Base-by-base conservation (phyloP, 2,888 invertebrate species). In the Dascillus cervinus region DNA sequence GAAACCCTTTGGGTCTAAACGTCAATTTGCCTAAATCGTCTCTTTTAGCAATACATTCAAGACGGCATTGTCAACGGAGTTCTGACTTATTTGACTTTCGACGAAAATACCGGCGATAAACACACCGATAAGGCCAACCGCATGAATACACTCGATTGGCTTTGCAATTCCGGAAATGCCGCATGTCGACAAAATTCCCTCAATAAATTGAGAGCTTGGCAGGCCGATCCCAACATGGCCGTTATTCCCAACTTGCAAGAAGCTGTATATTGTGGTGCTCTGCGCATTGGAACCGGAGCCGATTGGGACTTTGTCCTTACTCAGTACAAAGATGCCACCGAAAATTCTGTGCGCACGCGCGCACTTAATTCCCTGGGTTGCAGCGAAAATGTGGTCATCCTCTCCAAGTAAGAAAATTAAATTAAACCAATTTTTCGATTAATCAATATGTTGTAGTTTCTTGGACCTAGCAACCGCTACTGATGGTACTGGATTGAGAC, bases 181-280 rank as follows among this genome's bases (percentile, higher is more conserved):
- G 53, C 55, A 21, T 70, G 70, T 17, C 5, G 4, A 19, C 4
- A 13, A 3, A 1, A 11, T 4, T 15, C 24, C 8, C n/a, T n/a
- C n/a, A 12, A 31, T 12, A 12, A 26, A 13, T 20, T 37, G 33
- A n/a, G n/a, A n/a, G n/a, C n/a, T n/a, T n/a, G n/a, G n/a, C n/a
- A n/a, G n/a, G 5, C 2, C 46, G n/a, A n/a, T n/a, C n/a, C n/a
- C n/a, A n/a, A n/a, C n/a, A 45, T 28, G 36, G 71, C 71, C 32
- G 70, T 78, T 32, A 66, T 72, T 26, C 71, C 73, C 6, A 72
- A 75, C 50, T 54, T 77, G 24, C 72, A 73, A 44, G 54, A 62
- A 1, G 64, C 69, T 6, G 72, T 76, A 21, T 78, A 77, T 50
- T 79, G 79, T 47, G 69, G 70, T 3, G 74, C 72, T 1, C 58